Percentiles rank a stretch among this genome's conserved stretches.
phyloP scores from a whole-genome alignment of 2,113 vertebrate species.

The Dryoscopus gambensis region DNA sequence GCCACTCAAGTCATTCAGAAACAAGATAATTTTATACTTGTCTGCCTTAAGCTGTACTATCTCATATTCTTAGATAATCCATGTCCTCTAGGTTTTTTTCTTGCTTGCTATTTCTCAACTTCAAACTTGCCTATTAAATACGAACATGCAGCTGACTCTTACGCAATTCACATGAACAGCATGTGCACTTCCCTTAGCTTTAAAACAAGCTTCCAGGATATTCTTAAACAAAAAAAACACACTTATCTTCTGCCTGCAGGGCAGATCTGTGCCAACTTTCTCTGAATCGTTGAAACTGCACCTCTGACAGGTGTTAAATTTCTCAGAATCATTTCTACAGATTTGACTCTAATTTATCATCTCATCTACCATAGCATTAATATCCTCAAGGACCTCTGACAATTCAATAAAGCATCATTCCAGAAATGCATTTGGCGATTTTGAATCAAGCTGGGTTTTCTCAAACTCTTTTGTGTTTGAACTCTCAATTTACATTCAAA shows the following conservation, averaged over 20 bases:
- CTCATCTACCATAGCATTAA: neutral
- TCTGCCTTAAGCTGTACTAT: conserved; percentile 40
- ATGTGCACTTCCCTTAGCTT: neutral
- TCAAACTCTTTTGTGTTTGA: neutral
- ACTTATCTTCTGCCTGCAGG: neutral
- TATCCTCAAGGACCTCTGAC: conserved; percentile 13
- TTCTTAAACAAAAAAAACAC: neutral
- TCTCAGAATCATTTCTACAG: neutral
- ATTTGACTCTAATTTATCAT: neutral
- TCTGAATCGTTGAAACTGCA: neutral
- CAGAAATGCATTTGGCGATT: conserved; percentile 5
- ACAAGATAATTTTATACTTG: conserved; percentile 42
- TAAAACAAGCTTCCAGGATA: neutral
- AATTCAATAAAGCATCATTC: conserved; percentile 30
- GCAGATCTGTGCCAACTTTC: neutral
- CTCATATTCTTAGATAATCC: conserved; percentile 17
- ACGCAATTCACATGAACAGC: conserved; percentile 21
- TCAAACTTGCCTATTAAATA: conserved; percentile 12
- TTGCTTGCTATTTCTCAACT: conserved; percentile 13
- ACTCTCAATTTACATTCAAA: neutral
- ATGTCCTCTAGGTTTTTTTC: neutral
- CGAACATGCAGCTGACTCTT: neutral
- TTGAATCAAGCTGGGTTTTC: neutral
- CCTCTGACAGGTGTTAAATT: neutral
- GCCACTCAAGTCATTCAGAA: conserved; percentile 39